Evolutionary conservation across 2,797 vertebrate species (phyloP).

Genomic region (Aulostomus chinensis): DNA sequence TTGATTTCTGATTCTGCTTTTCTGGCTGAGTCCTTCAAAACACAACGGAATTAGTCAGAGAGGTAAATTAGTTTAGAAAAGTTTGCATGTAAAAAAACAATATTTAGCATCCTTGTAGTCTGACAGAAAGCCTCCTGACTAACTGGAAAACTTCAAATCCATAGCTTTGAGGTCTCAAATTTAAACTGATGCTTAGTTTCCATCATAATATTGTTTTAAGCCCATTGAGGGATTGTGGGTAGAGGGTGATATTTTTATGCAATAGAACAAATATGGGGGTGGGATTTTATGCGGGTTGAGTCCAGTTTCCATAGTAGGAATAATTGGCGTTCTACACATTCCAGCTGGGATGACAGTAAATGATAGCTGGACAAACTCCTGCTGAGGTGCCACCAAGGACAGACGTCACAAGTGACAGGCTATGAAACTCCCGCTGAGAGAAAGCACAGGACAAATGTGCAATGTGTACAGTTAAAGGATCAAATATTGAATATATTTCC

Average conservation of each 20-base stretch:
- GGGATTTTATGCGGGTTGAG: conserved; percentile 31
- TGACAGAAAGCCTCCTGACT: not conserved
- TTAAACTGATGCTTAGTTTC: conserved; percentile 44
- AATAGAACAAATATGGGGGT: conserved; percentile 42
- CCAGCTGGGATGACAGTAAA: conserved; percentile 31
- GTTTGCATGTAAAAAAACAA: too few species aligned
- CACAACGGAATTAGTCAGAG: too few species aligned
- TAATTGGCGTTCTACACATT: conserved; percentile 54
- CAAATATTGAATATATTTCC: too few species aligned
- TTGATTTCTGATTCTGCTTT: too few species aligned
- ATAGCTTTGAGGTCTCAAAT: conserved; percentile 24
- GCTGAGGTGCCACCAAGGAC: conserved; percentile 35
- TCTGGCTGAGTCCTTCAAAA: too few species aligned
- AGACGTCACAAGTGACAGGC: too few species aligned
- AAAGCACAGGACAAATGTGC: too few species aligned
- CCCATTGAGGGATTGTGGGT: conserved; percentile 39
- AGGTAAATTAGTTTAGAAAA: too few species aligned
- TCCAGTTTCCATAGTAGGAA: conserved; percentile 46
- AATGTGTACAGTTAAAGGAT: too few species aligned
- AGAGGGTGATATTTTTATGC: conserved; percentile 54
- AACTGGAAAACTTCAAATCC: conserved; percentile 49
- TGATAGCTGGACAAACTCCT: conserved; percentile 34
- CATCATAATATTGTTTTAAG: conserved; percentile 59
- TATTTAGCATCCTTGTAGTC: conserved; percentile 6
- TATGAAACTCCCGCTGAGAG: too few species aligned